Percentiles rank a stretch among this genome's conserved stretches.
Conservation (phyloP, 2,888 invertebrate species). For the Tolmerus cingulatus region DNA sequence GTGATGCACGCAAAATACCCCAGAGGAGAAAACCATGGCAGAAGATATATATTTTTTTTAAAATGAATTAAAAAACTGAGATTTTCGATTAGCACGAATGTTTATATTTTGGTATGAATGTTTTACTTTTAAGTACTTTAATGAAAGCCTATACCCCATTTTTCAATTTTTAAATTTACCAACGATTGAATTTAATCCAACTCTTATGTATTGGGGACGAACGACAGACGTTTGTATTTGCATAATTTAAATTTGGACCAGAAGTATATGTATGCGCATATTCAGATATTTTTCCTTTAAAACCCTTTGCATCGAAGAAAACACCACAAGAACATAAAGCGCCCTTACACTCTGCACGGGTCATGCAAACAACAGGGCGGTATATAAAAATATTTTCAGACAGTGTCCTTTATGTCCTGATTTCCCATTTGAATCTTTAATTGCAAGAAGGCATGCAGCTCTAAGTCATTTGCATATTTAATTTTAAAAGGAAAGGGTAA, state of each 20-base stretch:
- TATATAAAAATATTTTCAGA: neutral
- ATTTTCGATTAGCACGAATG: too few relatives aligned
- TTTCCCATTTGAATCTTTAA: neutral
- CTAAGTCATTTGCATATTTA: conserved; percentile 15
- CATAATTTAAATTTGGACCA: neutral
- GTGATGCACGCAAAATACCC: neutral
- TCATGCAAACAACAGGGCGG: neutral
- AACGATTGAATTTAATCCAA: too few relatives aligned
- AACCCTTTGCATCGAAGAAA: neutral
- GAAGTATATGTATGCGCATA: neutral
- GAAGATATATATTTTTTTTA: neutral
- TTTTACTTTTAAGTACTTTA: too few relatives aligned
- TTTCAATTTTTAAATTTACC: too few relatives aligned
- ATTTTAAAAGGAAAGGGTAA: conserved; percentile 7
- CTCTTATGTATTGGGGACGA: too few relatives aligned
- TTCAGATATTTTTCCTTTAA: neutral
- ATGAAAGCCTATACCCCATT: too few relatives aligned
- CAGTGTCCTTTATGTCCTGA: neutral
- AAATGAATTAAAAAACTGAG: too few relatives aligned
- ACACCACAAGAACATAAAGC: neutral
- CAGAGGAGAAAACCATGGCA: neutral
- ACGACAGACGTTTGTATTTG: too few relatives aligned
- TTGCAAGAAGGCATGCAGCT: neutral
- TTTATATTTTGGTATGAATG: too few relatives aligned
- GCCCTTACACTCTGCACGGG: neutral